A percentile compares a stretch with the other conserved stretches of the same genome.
Conservation (phyloP, 1,140 invertebrate species). For the Drosophila leontia region DNA sequence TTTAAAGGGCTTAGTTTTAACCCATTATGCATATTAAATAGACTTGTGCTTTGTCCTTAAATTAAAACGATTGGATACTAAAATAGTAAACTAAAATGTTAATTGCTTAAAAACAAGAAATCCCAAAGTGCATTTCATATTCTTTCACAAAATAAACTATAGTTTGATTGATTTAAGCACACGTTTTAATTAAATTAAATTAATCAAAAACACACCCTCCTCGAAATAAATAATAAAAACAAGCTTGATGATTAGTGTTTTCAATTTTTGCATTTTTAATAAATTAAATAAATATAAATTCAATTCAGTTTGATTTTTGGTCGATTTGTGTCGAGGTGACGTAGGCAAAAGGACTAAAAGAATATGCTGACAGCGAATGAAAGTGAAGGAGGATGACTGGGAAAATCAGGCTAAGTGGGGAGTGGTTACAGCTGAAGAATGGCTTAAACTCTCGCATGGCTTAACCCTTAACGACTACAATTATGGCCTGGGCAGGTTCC, state of each 20-base stretch:
- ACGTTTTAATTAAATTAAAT: neutral
- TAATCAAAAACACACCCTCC: neutral
- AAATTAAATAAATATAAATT: constrained; percentile 82
- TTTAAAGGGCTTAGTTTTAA: neutral
- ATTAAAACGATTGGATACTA: neutral
- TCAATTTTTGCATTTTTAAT: constrained; percentile 80
- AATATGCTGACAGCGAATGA: constrained; percentile 21
- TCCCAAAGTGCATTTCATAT: neutral
- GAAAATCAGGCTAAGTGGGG: constrained; percentile 26
- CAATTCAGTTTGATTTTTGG: constrained; percentile 73
- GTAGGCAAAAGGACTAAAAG: constrained; percentile 30
- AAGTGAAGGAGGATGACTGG: constrained; percentile 22
- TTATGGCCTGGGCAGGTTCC: constrained; percentile 77
- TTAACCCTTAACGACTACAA: constrained; percentile 66
- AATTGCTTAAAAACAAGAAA: neutral
- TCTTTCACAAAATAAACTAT: neutral
- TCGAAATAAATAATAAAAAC: neutral
- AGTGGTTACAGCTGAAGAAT: constrained; percentile 56
- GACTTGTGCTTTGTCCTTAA: too few species aligned
- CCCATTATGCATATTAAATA: too few species aligned
- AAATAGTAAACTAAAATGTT: neutral
- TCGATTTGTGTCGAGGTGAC: constrained; percentile 57
- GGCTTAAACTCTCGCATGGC: constrained; percentile 67
- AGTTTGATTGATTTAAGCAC: neutral
- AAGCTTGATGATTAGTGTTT: constrained; percentile 13